These are phyloP conservation scores for Noctua comes DNA, from an alignment of 2,888 invertebrate species.

Conservation along the genomic window DNA sequence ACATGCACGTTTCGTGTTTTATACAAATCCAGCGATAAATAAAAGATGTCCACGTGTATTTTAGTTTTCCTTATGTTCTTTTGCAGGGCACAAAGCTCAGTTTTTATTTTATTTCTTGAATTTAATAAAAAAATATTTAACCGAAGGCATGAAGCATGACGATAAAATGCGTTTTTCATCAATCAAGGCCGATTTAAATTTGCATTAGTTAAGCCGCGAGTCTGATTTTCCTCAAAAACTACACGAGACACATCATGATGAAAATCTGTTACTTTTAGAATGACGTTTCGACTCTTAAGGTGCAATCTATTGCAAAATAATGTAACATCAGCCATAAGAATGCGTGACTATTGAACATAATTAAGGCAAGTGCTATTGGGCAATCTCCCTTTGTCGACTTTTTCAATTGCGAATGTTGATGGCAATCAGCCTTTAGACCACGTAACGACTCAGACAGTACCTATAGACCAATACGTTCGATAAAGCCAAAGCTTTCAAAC, in stretches of 20 bases:
- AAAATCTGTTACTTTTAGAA: background rate
- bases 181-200: background rate
- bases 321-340: background rate
- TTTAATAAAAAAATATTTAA: no score
- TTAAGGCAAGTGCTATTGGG: background rate
- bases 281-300: background rate
- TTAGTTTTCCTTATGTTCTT: background rate
- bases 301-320: background rate
- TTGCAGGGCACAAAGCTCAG: background rate
- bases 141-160: no score
- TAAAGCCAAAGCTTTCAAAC: background rate
- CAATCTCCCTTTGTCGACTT: background rate
- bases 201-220: background rate
- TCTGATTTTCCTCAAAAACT: background rate
- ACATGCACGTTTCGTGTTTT: conserved; percentile 18
- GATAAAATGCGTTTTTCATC: no score
- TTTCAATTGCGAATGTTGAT: background rate
- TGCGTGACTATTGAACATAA: background rate
- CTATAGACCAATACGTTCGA: background rate
- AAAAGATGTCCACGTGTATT: conserved; percentile 11
- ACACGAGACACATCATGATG: background rate
- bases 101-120: background rate
- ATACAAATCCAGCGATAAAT: conserved; percentile 15
- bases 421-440: background rate
- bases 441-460: background rate